Base-by-base conservation (phyloP, 2,113 vertebrate species). In the Balaenoptera acutorostrata region DNA sequence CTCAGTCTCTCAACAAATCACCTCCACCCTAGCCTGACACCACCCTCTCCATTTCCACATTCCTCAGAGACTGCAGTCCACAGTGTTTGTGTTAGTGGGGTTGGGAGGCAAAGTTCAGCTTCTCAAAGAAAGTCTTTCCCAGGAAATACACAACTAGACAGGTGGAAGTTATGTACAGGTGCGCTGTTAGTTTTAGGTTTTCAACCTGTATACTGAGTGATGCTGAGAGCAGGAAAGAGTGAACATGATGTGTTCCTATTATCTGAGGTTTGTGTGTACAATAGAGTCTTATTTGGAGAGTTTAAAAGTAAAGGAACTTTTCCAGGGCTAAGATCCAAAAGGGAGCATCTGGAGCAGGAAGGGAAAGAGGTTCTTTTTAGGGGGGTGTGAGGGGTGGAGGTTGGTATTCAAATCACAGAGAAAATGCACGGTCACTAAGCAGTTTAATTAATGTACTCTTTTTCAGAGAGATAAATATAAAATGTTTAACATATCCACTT, bases 161-260 rank as follows among this genome's bases (percentile, higher is more conserved):
- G 41, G 0, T 27, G 12, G 78, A 20, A 3, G n/a, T 20, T 23
- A 20, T 15, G 13, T 3, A 8, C 33, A 10, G n/a, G 59, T 6
- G 14, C 0, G 2, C 64, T 81, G 49, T 57, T 29, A 44, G 13
- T 68, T 88, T 29, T 11, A 52, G 41, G 39, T 59, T 52, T 25
- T 39, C 36, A n/a, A 2, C 31, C 41, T 29, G 5, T 20, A 6
- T 31, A 5, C 5, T 31, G 13, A 88, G 25, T 61, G 64, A 64
- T n/a, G 20, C 81, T 39, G 13, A 91, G 3, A 41, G 44, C 63
- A 89, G 80, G n/a, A 88, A 81, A 61, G 0, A 27, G 72, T 55
- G 23, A 52, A 11, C 4, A 17, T 0, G 11, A 2, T 0, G 1
- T 39, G 49, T 17, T 13, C 33, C 9, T 74, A 0, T 21, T 36